Evolutionary conservation across 2,113 vertebrate genomes (phyloP), one percentile per base, ranked within the genome.

Genomic region (Ptilonorhynchus violaceus): DNA sequence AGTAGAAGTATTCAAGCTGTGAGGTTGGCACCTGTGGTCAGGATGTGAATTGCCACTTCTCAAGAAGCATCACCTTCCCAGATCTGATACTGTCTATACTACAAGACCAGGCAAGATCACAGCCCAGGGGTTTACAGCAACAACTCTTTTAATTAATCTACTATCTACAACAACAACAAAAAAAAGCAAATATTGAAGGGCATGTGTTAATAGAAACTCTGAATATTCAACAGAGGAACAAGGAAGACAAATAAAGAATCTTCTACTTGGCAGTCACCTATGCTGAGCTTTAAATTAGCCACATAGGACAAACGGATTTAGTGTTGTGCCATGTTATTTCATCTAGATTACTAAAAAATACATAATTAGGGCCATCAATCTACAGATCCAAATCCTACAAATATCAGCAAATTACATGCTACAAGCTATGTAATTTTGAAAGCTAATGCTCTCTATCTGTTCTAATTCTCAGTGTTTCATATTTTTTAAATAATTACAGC

Each of bases 221-320:
- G 79, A 88, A 82, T 92, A 91, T 79, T 96, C 64, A 91, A 46
- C 25, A 75, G 31, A 69, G 44, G 11, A 47, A 92, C 0, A 5
- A 81, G 37, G 39, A 83, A 91, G 63, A 79, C 27, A 69, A 92
- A 79, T 64, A 82, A 93, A 80, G 55, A 84, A 70, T 69, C 33
- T 89, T 92, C 23, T 72, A 50, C 42, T 85, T 68, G 60, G 78
- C 69, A 95, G 56, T 62, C 56, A 68, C 35, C 79, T 85, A 53
- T 35, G 49, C 74, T 50, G 69, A 92, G 87, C 50, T 95, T 94
- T 92, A 85, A 95, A 95, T 96, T 55, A 87, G 76, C 42, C 58
- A 83, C 31, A 49, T 10, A 84, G 76, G 74, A 90, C 88, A 92
- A 87, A 89, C 14, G 39, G 41, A 85, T 79, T 91, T 78, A 94